Conservation (phyloP, 2,113 vertebrate species). For the Microtus ochrogaster region DNA sequence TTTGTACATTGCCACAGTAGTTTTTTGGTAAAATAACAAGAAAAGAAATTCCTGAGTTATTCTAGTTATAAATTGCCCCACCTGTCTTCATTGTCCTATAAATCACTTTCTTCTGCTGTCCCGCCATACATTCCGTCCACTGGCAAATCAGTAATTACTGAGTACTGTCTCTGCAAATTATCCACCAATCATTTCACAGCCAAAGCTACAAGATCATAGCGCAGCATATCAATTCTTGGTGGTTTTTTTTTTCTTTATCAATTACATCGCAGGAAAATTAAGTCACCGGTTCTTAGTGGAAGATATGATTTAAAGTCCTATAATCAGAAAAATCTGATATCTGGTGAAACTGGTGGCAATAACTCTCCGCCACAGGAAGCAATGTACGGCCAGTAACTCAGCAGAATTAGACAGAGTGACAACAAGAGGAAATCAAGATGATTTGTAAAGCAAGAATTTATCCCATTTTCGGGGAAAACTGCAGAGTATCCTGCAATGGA, state of each 20-base stretch:
- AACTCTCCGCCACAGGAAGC: conserved; percentile 56
- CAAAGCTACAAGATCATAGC: background rate
- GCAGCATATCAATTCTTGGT: background rate
- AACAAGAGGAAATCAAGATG: conserved; percentile 71
- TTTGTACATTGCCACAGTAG: background rate
- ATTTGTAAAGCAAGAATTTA: conserved; percentile 66
- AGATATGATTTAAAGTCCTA: conserved; percentile 61
- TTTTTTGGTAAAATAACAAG: conserved; percentile 21
- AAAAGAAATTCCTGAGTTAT: conserved; percentile 40
- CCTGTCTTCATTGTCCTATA: background rate
- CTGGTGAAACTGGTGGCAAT: conserved; percentile 20
- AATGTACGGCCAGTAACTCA: conserved; percentile 61
- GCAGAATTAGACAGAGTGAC: conserved; percentile 69
- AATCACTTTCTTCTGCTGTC: conserved; percentile 13
- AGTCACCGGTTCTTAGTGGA: conserved; percentile 43
- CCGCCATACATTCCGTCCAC: background rate
- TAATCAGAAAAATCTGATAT: conserved; percentile 48
- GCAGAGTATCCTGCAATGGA: conserved; percentile 57
- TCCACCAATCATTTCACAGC: background rate
- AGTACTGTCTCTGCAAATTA: background rate
- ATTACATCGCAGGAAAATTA: conserved; percentile 61
- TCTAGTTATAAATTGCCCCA: background rate
- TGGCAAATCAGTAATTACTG: conserved; percentile 16
- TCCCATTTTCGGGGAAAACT: conserved; percentile 62
- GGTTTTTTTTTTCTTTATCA: background rate